Percentiles rank a stretch among this genome's conserved stretches.
These are phyloP conservation scores for Phymanthus crucifer DNA, from an alignment of 92 coral and sea anemone species.

Conservation along the genomic window DNA sequence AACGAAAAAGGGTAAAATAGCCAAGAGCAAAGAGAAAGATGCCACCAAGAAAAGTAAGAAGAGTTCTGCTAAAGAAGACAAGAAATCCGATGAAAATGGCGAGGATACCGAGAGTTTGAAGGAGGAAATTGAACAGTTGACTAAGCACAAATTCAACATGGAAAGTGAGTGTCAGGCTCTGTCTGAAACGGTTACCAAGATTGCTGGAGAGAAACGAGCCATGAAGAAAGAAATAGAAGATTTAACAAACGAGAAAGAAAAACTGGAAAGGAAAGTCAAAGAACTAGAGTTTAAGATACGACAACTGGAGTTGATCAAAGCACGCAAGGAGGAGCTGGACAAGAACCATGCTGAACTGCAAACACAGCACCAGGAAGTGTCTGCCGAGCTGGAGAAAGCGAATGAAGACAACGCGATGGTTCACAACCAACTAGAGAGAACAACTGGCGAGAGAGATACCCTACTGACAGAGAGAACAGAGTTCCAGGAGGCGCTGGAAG, in stretches of 20 bases:
- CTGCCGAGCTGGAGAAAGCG: conserved; percentile 50
- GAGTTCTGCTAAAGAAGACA: conserved; percentile 24
- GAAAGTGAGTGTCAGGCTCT: conserved; percentile 75
- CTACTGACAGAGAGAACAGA: conserved; percentile 59
- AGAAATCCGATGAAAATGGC: conserved; percentile 30
- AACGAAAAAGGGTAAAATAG: conserved; percentile 32
- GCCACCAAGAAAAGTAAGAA: conserved; percentile 41
- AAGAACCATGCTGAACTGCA: conserved; percentile 39
- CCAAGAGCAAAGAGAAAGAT: conserved; percentile 36
- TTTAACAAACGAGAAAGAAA: conserved; percentile 62
- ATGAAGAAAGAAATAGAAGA: conserved; percentile 56
- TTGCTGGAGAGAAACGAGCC: conserved; percentile 73
- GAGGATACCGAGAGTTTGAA: conserved; percentile 17
- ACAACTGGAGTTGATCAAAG: conserved; percentile 47
- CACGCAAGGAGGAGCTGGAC: conserved; percentile 60
- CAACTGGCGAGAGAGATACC: conserved; percentile 51
- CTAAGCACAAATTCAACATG: conserved; percentile 56
- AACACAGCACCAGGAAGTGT: conserved; percentile 51
- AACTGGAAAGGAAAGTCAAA: conserved; percentile 43
- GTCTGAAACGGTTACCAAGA: conserved; percentile 76
- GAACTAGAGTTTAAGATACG: conserved; percentile 48
- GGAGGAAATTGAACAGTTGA: conserved; percentile 56
- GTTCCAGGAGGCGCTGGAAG: conserved; percentile 48
- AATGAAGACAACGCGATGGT: conserved; percentile 28
- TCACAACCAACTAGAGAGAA: conserved; percentile 36